Conservation (phyloP, 2,113 vertebrate species). For the Podarcis raffonei region DNA sequence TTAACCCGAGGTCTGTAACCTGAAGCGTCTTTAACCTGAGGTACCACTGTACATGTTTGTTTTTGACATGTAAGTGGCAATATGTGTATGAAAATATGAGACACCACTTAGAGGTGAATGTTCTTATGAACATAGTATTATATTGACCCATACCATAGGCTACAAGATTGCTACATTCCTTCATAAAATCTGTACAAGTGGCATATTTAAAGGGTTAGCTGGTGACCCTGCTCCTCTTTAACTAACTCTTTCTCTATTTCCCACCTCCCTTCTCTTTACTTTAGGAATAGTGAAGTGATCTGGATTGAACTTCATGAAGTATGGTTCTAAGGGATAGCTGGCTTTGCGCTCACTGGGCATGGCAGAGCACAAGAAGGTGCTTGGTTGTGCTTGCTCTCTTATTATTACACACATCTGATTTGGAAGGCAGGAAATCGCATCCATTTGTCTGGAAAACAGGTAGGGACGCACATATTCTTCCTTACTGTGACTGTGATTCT, state of each 20-base stretch:
- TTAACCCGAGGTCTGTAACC: too few species aligned
- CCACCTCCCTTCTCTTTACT: constrained; percentile 39
- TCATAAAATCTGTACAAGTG: not conserved
- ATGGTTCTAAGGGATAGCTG: constrained; percentile 88
- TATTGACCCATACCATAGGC: too few species aligned
- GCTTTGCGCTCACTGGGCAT: constrained; percentile 78
- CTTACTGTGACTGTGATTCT: not conserved
- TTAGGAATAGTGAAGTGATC: constrained; percentile 83
- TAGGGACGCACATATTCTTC: constrained; percentile 68
- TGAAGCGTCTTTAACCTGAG: too few species aligned
- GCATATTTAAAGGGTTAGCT: not conserved
- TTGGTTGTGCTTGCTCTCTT: constrained; percentile 80
- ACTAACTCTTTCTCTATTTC: not conserved
- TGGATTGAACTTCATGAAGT: constrained; percentile 84
- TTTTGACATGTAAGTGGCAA: not conserved
- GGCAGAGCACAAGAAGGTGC: constrained; percentile 77
- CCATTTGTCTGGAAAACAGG: constrained; percentile 95
- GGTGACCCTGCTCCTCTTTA: not conserved
- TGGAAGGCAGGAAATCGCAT: constrained; percentile 81
- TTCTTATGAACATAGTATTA: not conserved
- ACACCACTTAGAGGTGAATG: not conserved
- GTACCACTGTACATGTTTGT: not conserved
- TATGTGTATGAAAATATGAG: not conserved
- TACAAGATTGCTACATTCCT: not conserved
- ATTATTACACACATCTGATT: constrained; percentile 79